Evolutionary conservation across 2,888 invertebrate species (phyloP), one percentile per base, ranked within the genome.

Genomic region (Eucera pruinosa): DNA sequence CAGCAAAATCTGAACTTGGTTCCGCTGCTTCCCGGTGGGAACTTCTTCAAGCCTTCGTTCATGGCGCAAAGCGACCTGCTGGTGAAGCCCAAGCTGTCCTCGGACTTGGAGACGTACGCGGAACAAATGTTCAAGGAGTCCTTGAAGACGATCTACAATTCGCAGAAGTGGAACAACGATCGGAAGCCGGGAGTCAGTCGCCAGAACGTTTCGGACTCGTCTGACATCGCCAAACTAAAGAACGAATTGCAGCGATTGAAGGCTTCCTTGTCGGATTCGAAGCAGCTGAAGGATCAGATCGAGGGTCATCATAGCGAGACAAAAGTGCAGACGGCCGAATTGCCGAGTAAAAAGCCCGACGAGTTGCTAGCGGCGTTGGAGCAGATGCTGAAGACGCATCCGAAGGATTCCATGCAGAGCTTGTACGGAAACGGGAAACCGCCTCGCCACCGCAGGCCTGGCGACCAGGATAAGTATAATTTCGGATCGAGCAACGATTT

Each of bases 111-210:
- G 30, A 90, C 88, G 6, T 92, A 91, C 69, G 92, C 92, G 0
- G 91, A 92, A 61, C 91, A 92, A 55, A 92, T 92, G 91, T 88
- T 92, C 67, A 91, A 89, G 41, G 92, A 92, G 69, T 92, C 92
- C 0, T 55, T 92, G 55, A 90, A 88, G 74, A 92, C 92, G 0
- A 92, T 92, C 23, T 92, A 92, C 66, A 91, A 89, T 54, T 89
- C 91, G 0, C 92, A 92, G n/a, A 91, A 91, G 54, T 92, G 92
- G 92, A 92, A 92, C 76, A 90, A 88, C 50, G 92, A 92, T 50
- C 72, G 86, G 0, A 87, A 80, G 45, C 62, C 78, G 0, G 85
- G 82, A 0, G 68, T 65, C n/a, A 41, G 15, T 20, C 87, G 87
- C 55, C 83, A 87, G 7, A 90, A 86, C 20, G 60, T 84, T 0